Evolutionary conservation across 37 sponge, comb jelly and placozoan species (phyloP), one percentile per base, ranked within the genome.

Genomic region (Spongilla lacustris): DNA sequence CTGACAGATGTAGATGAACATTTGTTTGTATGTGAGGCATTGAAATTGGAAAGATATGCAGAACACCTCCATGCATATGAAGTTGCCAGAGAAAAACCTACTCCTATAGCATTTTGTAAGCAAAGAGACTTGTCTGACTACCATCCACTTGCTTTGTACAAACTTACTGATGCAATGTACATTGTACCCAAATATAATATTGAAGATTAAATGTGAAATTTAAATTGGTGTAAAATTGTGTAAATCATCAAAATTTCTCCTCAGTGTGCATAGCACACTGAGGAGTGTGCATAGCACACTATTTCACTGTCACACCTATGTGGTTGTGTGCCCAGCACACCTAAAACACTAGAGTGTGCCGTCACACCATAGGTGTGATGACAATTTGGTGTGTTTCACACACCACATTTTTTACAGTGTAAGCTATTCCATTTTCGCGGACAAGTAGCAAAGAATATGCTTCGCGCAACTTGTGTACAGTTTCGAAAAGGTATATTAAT

Each of bases 141-240:
- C 34, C 76, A 76, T 31, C 76, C 76, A 76, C 76, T 76, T 32
- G 76, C 37, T 32, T 31, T 76, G 76, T 76, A 76, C 32, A 76
- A 73, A 73, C 73, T 73, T 73, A 73, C 30, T 73, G 26, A 73
- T 73, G 30, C 73, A 73, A 30, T 73, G 73, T 73, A 73, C 32
- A 33, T 73, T 73, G 73, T 73, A 73, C 73, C 73, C 30, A 73
- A 73, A 33, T 73, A 73, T 70, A 29, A 26, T 70, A 70, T 70
- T 70, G 73, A 73, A 24, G 24, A 73, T 30, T 73, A 73, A 73
- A 34, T 73, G 73, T 34, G n/a, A n/a, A n/a, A n/a, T n/a, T n/a
- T n/a, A n/a, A 29, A 29, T 28, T 34, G 32, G 32, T 73, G 32
- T 12, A 22, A 23, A 73, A 30, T 73, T 73, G 32, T 73, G 73